Evolutionary conservation across 2,888 invertebrate species (phyloP).

Genomic region (Platycheirus rosarum): DNA sequence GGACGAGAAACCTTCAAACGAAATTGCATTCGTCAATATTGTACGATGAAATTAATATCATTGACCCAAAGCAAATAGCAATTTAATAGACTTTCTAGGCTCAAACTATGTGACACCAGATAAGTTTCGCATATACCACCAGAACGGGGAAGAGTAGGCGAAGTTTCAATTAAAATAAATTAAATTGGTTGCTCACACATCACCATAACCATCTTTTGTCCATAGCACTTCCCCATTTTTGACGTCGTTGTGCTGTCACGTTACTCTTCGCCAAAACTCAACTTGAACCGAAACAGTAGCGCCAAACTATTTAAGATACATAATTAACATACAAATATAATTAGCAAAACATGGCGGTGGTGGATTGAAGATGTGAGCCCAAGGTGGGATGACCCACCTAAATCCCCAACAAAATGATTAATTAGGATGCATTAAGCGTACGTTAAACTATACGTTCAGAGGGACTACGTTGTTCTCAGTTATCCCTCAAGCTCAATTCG

Average conservation of each 20-base stretch:
- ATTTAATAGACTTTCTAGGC: slow-evolving; percentile 37
- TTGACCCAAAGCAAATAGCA: slow-evolving; percentile 48
- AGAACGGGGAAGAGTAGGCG: not conserved
- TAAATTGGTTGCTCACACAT: slow-evolving; percentile 46
- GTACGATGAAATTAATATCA: slow-evolving; percentile 53
- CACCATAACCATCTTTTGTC: slow-evolving; percentile 15
- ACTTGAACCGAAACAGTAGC: slow-evolving; percentile 42
- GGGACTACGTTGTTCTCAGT: not conserved
- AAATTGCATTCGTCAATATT: slow-evolving; percentile 56
- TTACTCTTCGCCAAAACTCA: slow-evolving; percentile 3
- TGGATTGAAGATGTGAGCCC: slow-evolving; percentile 10
- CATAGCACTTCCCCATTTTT: slow-evolving; percentile 35
- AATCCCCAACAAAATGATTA: slow-evolving; percentile 40
- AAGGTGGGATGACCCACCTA: slow-evolving; percentile 51
- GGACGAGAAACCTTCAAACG: slow-evolving; percentile 35
- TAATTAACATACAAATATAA: slow-evolving; percentile 66
- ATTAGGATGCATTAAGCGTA: slow-evolving; percentile 66
- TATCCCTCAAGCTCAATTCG: slow-evolving; percentile 7
- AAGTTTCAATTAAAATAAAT: slow-evolving; percentile 65
- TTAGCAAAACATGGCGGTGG: slow-evolving; percentile 46
- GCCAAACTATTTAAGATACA: slow-evolving; percentile 41
- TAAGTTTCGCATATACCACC: slow-evolving; percentile 11
- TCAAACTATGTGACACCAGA: not conserved
- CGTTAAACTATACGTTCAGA: too few relatives aligned
- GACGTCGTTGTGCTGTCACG: slow-evolving; percentile 17